phyloP scores from a whole-genome alignment of 2,888 invertebrate genomes.

The Harpalus rubripes region DNA sequence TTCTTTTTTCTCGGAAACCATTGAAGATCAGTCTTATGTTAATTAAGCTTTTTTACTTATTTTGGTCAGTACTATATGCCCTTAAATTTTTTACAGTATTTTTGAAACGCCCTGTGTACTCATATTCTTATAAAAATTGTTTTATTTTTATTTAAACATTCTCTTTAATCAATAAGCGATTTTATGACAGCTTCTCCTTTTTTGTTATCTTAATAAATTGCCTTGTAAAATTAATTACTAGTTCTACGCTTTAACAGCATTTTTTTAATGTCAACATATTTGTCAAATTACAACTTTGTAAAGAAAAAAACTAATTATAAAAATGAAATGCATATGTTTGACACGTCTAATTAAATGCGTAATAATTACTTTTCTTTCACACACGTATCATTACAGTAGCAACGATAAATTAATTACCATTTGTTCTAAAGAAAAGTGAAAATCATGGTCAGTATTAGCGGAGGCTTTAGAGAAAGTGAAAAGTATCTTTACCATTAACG shows the following conservation, averaged over 20 bases:
- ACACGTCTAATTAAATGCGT: constrained; percentile 46
- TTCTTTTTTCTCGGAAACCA: no score
- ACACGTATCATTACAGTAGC: constrained; percentile 51
- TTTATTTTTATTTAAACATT: no score
- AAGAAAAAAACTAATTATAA: constrained; percentile 38
- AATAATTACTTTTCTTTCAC: constrained; percentile 41
- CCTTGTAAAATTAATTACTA: constrained; percentile 34
- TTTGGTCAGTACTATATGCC: no score
- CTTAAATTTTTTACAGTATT: no score
- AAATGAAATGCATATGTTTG: constrained; percentile 45
- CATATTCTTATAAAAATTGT: no score
- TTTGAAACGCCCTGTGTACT: no score
- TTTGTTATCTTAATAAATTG: constrained; percentile 42
- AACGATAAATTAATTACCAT: constrained; percentile 51
- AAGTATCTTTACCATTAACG: constrained; percentile 42
- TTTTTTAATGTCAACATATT: constrained; percentile 39
- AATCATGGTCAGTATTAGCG: constrained; percentile 56
- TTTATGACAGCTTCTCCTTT: background rate
- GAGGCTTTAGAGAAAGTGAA: constrained; percentile 58
- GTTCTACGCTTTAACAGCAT: background rate
- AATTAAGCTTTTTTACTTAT: no score
- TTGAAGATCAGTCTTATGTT: no score
- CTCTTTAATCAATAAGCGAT: background rate
- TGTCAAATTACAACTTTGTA: constrained; percentile 33
- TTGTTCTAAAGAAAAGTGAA: constrained; percentile 56